Base-by-base conservation (phyloP, 2,888 invertebrate species). In the Alloscopus bannaensis region DNA sequence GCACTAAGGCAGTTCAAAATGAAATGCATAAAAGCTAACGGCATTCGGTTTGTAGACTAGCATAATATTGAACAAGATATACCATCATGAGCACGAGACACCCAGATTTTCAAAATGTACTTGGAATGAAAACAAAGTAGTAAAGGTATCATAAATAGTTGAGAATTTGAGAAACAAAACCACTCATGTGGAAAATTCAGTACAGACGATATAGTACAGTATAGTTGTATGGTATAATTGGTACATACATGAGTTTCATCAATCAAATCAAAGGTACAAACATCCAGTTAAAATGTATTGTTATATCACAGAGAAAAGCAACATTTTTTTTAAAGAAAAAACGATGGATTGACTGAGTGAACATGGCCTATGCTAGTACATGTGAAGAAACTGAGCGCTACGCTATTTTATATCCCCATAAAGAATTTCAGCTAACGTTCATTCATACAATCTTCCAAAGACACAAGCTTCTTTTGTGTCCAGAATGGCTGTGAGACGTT, bases 391-490 rank as follows among this genome's bases (percentile, higher is more conserved):
- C 59, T 29, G 50, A 57, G 31, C 24, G 26, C 16, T 72, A 68
- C 31, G 47, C 47, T 79, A 47, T 50, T 68, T n/a, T 68, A 55
- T 29, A 47, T 72, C 72, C 79, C 72, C 59, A 36, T 24, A 20
- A 29, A 68, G 55, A 65, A 62, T 65, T 72, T 73, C 79, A 80
- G 68, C 40, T 75, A 75, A 64, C 59, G 71, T 69, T 80, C 72
- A 70, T 59, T 70, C 70, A 80, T 73, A 80, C 79, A 80, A 52
- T 80, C 79, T 80, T 80, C 79, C 72, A 72, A 62, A 68, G 79
- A 80, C 79, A 80, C 79, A 80, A 80, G 79, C 79, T 80, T 80
- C 79, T 52, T 69, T 55, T 80, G 79, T 80, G 79, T 72, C 79
- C 79, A 73, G 72, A 68, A 31, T 69, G 79, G 72, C 64, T 62